Percentiles rank a stretch among this genome's conserved stretches.
Evolutionary conservation across 1,140 invertebrate genomes (phyloP).

Genomic region (Stratiolaelaps scimitus): DNA sequence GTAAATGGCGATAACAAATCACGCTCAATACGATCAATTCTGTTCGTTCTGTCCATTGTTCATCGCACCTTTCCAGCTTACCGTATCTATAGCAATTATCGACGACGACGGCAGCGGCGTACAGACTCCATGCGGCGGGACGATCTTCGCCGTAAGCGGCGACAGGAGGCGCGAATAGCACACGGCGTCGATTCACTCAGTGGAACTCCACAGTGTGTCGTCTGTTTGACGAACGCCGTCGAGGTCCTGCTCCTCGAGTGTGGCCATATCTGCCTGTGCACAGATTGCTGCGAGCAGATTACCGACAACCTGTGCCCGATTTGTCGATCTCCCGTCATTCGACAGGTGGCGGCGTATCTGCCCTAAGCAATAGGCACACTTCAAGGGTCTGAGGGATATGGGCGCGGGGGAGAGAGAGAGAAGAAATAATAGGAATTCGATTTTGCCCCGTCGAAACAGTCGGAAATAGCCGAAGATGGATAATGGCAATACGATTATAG

Average conservation of each 20-base stretch:
- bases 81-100: slow-evolving; percentile 13
- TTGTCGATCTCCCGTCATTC: slow-evolving; percentile 38
- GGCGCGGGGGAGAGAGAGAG: no score
- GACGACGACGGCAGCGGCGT: slow-evolving; percentile 32
- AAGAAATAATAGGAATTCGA: no score
- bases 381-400: no score
- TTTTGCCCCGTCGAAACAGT: no score
- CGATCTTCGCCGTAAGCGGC: slow-evolving; percentile 31
- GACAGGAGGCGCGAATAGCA: slow-evolving; percentile 33
- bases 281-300: slow-evolving; percentile 40
- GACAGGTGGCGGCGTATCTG: slow-evolving; percentile 38
- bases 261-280: slow-evolving; percentile 43
- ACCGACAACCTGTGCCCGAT: slow-evolving; percentile 41
- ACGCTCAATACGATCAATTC: no score
- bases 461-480: no score
- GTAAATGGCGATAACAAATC: no score
- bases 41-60: no score
- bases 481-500: no score
- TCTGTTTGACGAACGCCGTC: slow-evolving; percentile 41
- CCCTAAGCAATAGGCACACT: no score
- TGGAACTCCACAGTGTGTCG: slow-evolving; percentile 39
- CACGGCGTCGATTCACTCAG: slow-evolving; percentile 1
- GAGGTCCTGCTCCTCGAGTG: slow-evolving; percentile 42
- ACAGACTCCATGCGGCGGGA: slow-evolving; percentile 43
- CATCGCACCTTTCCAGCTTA: background rate